Evolutionary conservation across 2,113 vertebrate species (phyloP), one percentile per base, ranked within the genome.

Genomic region (Pollimyrus isidori): DNA sequence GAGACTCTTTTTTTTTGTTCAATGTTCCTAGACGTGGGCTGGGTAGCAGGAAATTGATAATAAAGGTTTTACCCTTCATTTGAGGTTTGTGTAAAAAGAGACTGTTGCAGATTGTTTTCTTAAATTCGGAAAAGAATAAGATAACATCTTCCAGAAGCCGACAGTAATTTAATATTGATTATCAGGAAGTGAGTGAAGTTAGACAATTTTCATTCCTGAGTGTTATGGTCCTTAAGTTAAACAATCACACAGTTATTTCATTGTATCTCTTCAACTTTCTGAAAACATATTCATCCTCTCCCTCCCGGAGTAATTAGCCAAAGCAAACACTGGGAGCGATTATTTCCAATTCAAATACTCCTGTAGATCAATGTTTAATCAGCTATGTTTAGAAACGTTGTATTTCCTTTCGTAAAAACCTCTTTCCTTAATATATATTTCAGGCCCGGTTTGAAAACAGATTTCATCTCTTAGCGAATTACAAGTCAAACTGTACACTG

Each of bases 251-350:
- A 76, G 15, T 88, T 90, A 76, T 53, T 83, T 83, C n/a, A 17
- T 15, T n/a, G 35, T 82, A 39, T 88, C 39, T 39, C 56, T 87
- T 56, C 62, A 69, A 56, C 80, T 85, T 56, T 46, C 52, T 17
- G 69, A 58, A 56, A 87, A 58, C 80, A 19, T 53, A 87, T 90
- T 56, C 80, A 56, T 58, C 49, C 45, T 82, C 35, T 80, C 86
- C 80, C 35, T 87, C 86, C 48, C 30, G 3, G 21, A 69, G 73
- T 86, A 90, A 88, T 88, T 90, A 88, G 76, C 53, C 56, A 90
- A 84, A 88, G 45, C 87, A 90, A 85, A 90, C 87, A 90, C 42
- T 26, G 23, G 45, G 30, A 62, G 87, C 13, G 80, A 83, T 65
- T 85, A 53, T 53, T 58, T 65, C 56, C 76, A 88, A 69, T 30